phyloP scores from a whole-genome alignment of 2,797 vertebrate genomes.

The Todus mexicanus region DNA sequence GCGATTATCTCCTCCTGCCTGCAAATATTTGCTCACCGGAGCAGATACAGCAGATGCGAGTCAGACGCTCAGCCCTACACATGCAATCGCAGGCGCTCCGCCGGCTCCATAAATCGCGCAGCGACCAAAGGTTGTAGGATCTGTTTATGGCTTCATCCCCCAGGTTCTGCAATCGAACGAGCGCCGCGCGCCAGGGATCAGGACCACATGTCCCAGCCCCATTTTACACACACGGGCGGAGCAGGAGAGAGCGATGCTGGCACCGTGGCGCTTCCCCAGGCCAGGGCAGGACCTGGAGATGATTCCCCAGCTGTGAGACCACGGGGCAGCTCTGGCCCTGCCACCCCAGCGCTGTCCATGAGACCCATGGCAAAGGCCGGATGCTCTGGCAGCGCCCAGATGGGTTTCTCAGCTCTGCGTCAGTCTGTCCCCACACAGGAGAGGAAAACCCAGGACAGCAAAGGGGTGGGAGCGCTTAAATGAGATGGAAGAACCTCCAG shows the following conservation, averaged over 20 bases:
- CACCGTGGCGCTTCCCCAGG: neutral
- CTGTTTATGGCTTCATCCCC: neutral
- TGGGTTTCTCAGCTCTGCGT: no score
- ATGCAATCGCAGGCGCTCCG: neutral
- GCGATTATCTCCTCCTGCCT: neutral
- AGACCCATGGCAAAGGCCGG: neutral
- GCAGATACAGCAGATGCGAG: neutral
- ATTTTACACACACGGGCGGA: rapidly evolving
- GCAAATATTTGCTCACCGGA: conserved; percentile 32
- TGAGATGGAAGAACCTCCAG: neutral
- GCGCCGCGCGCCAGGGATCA: rapidly evolving
- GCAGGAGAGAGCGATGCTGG: rapidly evolving
- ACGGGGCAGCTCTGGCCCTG: neutral
- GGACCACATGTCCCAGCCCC: rapidly evolving
- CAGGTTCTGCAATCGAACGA: rapidly evolving
- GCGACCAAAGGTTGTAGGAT: neutral
- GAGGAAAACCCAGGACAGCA: neutral
- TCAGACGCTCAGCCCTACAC: neutral
- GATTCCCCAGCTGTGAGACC: neutral
- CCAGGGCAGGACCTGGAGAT: neutral
- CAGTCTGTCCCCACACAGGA: neutral
- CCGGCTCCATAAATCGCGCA: rapidly evolving
- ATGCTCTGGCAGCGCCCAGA: rapidly evolving
- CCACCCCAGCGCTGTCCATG: neutral
- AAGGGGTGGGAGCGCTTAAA: neutral